Percentiles rank a stretch among this genome's conserved stretches.
phyloP scores from a whole-genome alignment of 1,140 invertebrate genomes.

The Cotesia chilonis region DNA sequence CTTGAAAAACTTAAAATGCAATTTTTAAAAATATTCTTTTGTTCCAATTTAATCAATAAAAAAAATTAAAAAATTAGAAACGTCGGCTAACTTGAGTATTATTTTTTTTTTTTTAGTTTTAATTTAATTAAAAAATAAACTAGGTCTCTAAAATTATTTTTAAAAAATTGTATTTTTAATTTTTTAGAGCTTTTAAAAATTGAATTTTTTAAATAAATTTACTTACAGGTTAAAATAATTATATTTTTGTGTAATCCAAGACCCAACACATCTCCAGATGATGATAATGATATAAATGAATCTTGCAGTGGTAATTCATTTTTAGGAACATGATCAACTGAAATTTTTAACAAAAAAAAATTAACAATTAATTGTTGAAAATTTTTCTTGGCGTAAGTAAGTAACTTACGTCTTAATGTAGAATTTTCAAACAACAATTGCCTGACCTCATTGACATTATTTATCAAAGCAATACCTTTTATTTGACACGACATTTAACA shows the following conservation, averaged over 20 bases:
- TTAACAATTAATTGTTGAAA: slow-evolving; percentile 62
- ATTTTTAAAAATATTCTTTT: too few relatives aligned
- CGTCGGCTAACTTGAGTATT: too few relatives aligned
- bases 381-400: neutral
- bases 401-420: slow-evolving; percentile 48
- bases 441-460: slow-evolving; percentile 68
- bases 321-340: slow-evolving; percentile 51
- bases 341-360: slow-evolving; percentile 72
- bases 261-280: slow-evolving; percentile 56
- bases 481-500: slow-evolving; percentile 74
- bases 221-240: slow-evolving; percentile 61
- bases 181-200: too few relatives aligned
- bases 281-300: slow-evolving; percentile 56
- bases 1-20: too few relatives aligned
- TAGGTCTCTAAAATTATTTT: too few relatives aligned
- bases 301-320: slow-evolving; percentile 60
- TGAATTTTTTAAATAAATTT: neutral
- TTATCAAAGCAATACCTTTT: slow-evolving; percentile 72
- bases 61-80: too few relatives aligned
- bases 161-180: too few relatives aligned
- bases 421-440: slow-evolving; percentile 46
- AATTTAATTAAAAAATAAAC: too few relatives aligned
- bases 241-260: slow-evolving; percentile 59
- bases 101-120: too few relatives aligned
- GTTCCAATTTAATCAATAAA: too few relatives aligned